Percentiles rank a stretch among this genome's conserved stretches.
phyloP scores from a whole-genome alignment of 2,888 invertebrate species.

The Tenthredo mesomela region DNA sequence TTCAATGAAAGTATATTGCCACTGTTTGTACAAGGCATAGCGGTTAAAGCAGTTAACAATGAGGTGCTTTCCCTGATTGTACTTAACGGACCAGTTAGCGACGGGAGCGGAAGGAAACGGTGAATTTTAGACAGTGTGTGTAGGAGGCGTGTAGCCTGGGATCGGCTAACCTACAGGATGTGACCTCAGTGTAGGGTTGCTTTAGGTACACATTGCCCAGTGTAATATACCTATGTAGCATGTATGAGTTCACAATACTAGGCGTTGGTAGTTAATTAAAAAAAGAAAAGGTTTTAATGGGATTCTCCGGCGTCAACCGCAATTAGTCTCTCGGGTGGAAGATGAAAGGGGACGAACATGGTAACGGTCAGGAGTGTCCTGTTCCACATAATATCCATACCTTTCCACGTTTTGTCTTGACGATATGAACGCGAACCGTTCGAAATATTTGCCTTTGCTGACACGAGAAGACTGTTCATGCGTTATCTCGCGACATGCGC shows the following conservation, averaged over 20 bases:
- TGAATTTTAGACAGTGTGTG: neutral
- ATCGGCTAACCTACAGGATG: constrained; percentile 25
- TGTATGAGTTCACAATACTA: neutral
- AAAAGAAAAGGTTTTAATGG: constrained; percentile 44
- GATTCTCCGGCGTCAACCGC: constrained; percentile 41
- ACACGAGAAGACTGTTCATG: constrained; percentile 9
- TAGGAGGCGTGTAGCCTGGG: neutral
- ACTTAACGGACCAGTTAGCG: constrained; percentile 26
- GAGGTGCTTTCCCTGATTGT: constrained; percentile 21
- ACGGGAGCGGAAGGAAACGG: neutral
- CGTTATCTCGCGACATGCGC: constrained; percentile 13
- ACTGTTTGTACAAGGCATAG: neutral
- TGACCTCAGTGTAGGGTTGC: constrained; percentile 31
- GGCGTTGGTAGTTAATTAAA: constrained; percentile 44
- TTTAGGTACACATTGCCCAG: neutral
- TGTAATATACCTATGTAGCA: neutral
- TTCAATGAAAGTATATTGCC: neutral
- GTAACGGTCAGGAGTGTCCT: constrained; percentile 25
- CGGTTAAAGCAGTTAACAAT: constrained; percentile 1
- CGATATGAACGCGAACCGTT: neutral
- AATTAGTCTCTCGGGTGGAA: constrained; percentile 39
- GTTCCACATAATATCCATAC: neutral
- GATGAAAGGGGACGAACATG: constrained; percentile 17
- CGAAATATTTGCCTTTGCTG: constrained; percentile 19
- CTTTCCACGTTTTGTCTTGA: neutral